Evolutionary conservation across 2,113 vertebrate species (phyloP), one percentile per base, ranked within the genome.

Genomic region (Narcine bancroftii): DNA sequence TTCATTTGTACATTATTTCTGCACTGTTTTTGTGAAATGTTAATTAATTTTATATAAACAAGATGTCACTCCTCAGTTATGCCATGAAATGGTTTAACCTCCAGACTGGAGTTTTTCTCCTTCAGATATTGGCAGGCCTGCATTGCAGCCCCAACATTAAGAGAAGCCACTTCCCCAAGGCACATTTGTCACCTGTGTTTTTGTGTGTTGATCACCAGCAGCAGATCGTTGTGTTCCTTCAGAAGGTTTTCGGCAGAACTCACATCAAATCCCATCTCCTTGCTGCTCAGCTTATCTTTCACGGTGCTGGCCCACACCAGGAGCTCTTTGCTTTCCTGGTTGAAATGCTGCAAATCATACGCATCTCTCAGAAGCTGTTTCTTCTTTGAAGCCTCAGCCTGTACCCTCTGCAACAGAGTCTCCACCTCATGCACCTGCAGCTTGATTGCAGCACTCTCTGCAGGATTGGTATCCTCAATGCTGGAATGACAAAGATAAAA

Each of bases 361-460:
- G 93, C 95, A 93, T 93, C 92, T 6, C 96, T 94, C 92, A 97
- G 94, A 89, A 76, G 87, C 29, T 47, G 92, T 15, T 3, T 65
- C 89, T 94, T 94, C 50, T 93, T 94, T 36, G 93, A 94, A 10
- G 95, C 95, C 89, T 94, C 95, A 33, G 36, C 50, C 92, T 95
- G 97, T 63, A 96, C 95, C 92, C 94, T 94, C 92, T 63, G 75
- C 93, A 98, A 94, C 92, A 97, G 95, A 1, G 92, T 93, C 92
- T 97, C 97, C 94, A 98, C 96, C 17, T 53, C 93, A 50, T 93
- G 94, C 39, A 98, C 95, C 91, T 97, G 96, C 93, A 96, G 94
- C 73, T 94, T 94, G 92, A 98, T 97, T 92, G 94, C 94, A 0
- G 47, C 95, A 79, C 96, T 96, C 93, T 98, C 97, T 21, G 94